Conservation (phyloP, 92 coral and sea anemone genomes). For the Paragorgia papillata region DNA sequence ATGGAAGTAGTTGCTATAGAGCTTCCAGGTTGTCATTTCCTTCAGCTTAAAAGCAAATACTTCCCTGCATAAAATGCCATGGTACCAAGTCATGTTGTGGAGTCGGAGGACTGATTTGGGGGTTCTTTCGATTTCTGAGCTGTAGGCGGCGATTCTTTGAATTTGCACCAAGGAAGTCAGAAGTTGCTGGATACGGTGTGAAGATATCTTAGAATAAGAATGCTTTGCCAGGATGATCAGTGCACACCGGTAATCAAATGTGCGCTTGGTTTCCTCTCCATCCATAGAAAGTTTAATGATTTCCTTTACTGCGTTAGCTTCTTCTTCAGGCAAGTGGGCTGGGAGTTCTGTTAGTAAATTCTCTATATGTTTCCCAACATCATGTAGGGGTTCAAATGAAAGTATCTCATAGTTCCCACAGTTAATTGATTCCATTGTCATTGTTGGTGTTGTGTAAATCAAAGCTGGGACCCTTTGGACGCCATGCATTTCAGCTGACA, state of each 20-base stretch:
- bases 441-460: constrained; percentile 4
- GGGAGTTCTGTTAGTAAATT: constrained; percentile 50
- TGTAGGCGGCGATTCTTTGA: too few relatives aligned
- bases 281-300: constrained; percentile 34
- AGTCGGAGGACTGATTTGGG: constrained; percentile 9
- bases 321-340: constrained; percentile 47
- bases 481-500: too few relatives aligned
- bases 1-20: too few relatives aligned
- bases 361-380: too few relatives aligned
- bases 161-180: too few relatives aligned
- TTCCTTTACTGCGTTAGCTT: constrained; percentile 29
- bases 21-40: too few relatives aligned
- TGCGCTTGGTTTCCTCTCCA: constrained; percentile 5
- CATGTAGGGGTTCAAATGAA: too few relatives aligned
- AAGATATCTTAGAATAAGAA: constrained; percentile 42
- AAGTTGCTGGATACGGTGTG: constrained; percentile 45
- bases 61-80: too few relatives aligned
- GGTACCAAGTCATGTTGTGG: too few relatives aligned
- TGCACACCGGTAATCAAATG: too few relatives aligned
- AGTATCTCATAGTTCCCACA: constrained; percentile 57
- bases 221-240: constrained; percentile 46
- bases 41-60: too few relatives aligned
- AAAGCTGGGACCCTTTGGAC: too few relatives aligned
- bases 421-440: constrained; percentile 25
- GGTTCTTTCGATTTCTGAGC: not conserved